Evolutionary conservation across 1,140 invertebrate genomes (phyloP).

Genomic region (Apis cerana): DNA sequence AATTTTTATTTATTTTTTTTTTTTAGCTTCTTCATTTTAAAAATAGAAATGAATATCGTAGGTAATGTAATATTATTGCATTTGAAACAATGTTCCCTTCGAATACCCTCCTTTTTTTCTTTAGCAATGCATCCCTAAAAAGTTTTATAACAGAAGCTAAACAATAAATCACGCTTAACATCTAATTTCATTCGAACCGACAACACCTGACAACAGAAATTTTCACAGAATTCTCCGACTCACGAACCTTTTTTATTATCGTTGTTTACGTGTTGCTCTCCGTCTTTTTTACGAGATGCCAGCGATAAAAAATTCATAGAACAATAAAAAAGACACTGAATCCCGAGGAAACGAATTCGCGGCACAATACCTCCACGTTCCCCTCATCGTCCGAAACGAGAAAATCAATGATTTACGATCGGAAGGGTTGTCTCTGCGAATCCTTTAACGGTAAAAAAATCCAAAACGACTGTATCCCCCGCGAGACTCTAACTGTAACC

Average conservation of each 20-base stretch:
- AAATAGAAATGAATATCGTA: no score
- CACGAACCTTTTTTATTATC: background rate
- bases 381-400: background rate
- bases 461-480: background rate
- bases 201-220: background rate
- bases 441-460: constrained; percentile 20
- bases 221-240: background rate
- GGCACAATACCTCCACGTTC: background rate
- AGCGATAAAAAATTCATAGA: constrained; percentile 15
- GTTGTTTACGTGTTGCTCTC: no score
- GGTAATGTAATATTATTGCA: no score
- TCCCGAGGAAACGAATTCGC: background rate
- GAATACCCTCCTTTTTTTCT: no score
- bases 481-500: constrained; percentile 1
- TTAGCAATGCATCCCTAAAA: no score
- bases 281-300: background rate
- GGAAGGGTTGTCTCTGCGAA: constrained; percentile 5
- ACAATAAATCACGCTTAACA: background rate
- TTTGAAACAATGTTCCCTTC: no score
- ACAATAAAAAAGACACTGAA: background rate
- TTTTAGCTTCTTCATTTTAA: no score
- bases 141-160: background rate
- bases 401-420: constrained; percentile 19
- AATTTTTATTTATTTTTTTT: no score
- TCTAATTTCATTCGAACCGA: background rate